Conservation (phyloP, 2,113 vertebrate genomes). For the Corynorhinus townsendii region DNA sequence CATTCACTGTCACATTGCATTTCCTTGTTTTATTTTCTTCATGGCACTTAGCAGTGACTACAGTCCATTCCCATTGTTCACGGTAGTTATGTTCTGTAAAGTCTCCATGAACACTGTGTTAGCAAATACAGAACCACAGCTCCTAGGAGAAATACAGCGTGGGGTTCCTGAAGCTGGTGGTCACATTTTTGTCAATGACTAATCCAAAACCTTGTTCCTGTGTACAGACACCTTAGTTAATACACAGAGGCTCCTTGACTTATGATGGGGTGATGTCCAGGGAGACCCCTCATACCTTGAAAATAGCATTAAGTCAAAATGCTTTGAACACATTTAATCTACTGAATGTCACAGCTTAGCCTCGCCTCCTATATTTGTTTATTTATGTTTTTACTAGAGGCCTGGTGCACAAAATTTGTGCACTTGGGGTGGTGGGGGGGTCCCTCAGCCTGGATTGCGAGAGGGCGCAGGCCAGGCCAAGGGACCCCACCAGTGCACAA, state of each 20-base stretch:
- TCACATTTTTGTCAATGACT: neutral
- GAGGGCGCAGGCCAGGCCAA: no score
- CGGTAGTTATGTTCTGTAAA: neutral
- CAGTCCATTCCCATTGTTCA: neutral
- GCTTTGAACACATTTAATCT: neutral
- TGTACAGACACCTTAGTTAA: neutral
- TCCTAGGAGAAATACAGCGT: neutral
- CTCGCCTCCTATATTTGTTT: no score
- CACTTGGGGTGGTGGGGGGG: no score
- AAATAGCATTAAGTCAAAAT: neutral
- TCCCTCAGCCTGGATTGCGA: no score
- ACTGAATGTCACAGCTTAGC: neutral
- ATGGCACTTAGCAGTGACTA: neutral
- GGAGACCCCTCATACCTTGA: neutral
- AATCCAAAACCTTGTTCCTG: neutral
- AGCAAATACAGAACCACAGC: neutral
- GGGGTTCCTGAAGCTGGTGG: neutral
- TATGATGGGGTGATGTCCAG: neutral
- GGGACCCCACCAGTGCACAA: no score
- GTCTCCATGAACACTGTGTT: neutral
- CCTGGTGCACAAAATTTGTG: no score
- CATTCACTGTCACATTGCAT: rapidly evolving
- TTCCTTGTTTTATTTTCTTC: neutral
- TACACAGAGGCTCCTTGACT: neutral
- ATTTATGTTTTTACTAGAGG: no score